Evolutionary conservation across 2,797 vertebrate genomes (phyloP), one percentile per base, ranked within the genome.

Genomic region (Sorex maritimensis): DNA sequence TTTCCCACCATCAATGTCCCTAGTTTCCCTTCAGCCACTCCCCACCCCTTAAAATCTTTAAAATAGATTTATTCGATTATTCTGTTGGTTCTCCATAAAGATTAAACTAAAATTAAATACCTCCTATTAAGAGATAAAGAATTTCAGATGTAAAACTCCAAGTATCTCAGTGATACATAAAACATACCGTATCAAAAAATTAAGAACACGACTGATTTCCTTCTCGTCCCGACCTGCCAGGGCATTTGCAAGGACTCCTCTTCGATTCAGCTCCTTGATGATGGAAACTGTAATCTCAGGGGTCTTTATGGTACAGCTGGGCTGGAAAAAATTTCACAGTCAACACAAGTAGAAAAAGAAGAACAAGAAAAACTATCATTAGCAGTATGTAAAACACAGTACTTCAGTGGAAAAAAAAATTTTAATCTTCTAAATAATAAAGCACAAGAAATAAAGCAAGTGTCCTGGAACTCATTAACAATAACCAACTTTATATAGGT

Each of bases 161-260:
- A 23, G 28, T 52, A 19, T 41, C 86, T 85, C 69, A 88, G 0
- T 44, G 81, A 86, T 10, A 84, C 21, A 26, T 23, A 26, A 90
- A 96, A 34, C 97, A 46, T 98, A 99, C 99, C 98, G 98, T 44
- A 99, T 98, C 81, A 99, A 97, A 96, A 99, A 99, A 88, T 98
- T 97, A 94, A 99, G 99, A 30, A 99, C 96, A 46, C 87, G 95
- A 68, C 97, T 97, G 61, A 99, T 98, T 72, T 98, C 98, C 88
- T 98, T 97, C 95, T 99, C 99, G 6, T 99, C 98, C 95, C 99
- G 98, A 75, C 99, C 99, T 14, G 99, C 99, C 44, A 99, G 98
- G 0, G 99, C 99, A 41, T 99, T 99, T 96, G 98, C 99, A 93
- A 99, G 96, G 0, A 99, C 99, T 94, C 99, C 99, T 98, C 99